phyloP scores from a whole-genome alignment of 2,888 invertebrate genomes.

The Cosmia trapezina region DNA sequence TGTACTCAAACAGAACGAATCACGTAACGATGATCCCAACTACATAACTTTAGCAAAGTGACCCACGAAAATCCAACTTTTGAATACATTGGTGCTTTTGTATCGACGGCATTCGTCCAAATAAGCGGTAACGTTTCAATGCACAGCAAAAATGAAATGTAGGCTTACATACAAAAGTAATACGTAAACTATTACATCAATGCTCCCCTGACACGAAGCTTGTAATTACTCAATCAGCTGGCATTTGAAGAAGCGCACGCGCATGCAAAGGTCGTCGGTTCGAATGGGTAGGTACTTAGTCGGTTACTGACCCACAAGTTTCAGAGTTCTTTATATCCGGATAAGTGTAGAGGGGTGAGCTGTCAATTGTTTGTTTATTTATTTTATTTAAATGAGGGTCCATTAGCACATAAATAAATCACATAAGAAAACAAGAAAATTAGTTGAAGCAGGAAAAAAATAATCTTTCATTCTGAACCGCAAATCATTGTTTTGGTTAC shows the following conservation, averaged over 20 bases:
- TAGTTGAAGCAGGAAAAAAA: neutral
- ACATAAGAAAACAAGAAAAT: neutral
- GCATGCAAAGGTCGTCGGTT: conserved; percentile 76
- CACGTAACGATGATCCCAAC: conserved; percentile 29
- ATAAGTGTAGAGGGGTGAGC: conserved; percentile 32
- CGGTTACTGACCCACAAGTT: conserved; percentile 77
- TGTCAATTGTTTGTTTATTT: conserved; percentile 25
- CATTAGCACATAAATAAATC: neutral
- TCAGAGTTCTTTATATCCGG: conserved; percentile 61
- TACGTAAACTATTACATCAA: conserved; percentile 66
- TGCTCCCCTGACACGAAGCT: conserved; percentile 53
- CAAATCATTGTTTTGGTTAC: neutral
- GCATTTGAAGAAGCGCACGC: conserved; percentile 80
- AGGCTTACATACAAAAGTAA: conserved; percentile 30
- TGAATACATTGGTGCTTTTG: neutral
- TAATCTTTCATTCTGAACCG: neutral
- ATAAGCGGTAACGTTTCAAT: neutral
- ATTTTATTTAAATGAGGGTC: conserved; percentile 27
- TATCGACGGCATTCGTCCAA: neutral
- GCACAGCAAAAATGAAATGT: neutral
- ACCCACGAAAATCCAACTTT: neutral
- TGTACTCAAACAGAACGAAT: conserved; percentile 12
- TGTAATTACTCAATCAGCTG: conserved; percentile 82
- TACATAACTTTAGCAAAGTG: neutral
- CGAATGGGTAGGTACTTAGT: conserved; percentile 51